A percentile compares a stretch with the other conserved stretches of the same genome.
These are phyloP conservation scores for Magallana nippona DNA, from an alignment of 2,888 invertebrate genomes.

Conservation along the genomic window DNA sequence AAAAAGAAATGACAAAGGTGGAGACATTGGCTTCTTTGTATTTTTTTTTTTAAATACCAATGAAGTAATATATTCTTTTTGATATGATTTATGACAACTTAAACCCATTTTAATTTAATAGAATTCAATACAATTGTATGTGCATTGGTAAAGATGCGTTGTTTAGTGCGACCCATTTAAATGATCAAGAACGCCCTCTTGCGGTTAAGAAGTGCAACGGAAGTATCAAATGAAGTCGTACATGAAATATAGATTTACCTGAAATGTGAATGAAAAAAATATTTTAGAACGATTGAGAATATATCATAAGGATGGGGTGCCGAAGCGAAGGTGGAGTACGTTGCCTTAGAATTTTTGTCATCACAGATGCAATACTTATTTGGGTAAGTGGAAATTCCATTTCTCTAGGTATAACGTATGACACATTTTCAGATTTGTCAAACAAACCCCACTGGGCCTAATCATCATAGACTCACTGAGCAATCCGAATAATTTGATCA, in stretches of 20 bases:
- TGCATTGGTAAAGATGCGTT: too few relatives aligned
- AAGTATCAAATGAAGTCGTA: slow-evolving; percentile 22
- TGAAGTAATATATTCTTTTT: too few relatives aligned
- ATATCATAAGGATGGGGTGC: neutral
- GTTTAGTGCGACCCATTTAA: neutral
- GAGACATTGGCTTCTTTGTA: too few relatives aligned
- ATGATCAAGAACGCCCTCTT: slow-evolving; percentile 25
- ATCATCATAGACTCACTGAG: too few relatives aligned
- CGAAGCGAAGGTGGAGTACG: neutral
- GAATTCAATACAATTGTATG: too few relatives aligned
- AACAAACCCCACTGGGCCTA: too few relatives aligned
- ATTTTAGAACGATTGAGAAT: neutral
- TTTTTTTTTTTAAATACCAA: too few relatives aligned
- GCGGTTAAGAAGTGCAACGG: slow-evolving; percentile 7
- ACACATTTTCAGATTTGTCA: neutral
- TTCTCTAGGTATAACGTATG: neutral
- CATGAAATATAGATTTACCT: neutral
- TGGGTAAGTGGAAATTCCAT: slow-evolving; percentile 53
- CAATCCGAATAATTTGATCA: too few relatives aligned
- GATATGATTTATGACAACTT: too few relatives aligned
- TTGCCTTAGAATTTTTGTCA: slow-evolving; percentile 56
- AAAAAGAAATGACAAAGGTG: too few relatives aligned
- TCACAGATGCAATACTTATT: slow-evolving; percentile 53
- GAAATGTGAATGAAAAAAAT: neutral
- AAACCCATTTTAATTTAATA: too few relatives aligned